phyloP scores from a whole-genome alignment of 1,140 invertebrate genomes.

The Apis florea region DNA sequence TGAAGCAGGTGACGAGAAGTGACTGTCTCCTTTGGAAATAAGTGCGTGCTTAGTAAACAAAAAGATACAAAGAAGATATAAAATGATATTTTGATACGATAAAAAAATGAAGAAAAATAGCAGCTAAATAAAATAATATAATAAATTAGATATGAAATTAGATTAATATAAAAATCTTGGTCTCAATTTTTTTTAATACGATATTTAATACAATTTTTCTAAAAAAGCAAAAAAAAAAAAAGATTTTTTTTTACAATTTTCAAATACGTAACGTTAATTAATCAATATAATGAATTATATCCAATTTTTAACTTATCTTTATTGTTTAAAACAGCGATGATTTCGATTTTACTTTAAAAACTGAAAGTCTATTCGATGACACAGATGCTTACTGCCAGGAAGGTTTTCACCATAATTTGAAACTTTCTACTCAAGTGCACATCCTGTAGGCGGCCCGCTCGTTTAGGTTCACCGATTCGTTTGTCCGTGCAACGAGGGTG shows the following conservation, averaged over 20 bases:
- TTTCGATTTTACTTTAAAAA: slow-evolving; percentile 54
- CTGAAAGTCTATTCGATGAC: slow-evolving; percentile 61
- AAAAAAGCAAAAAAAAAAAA: neutral
- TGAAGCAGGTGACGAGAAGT: slow-evolving; percentile 43
- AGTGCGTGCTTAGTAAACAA: slow-evolving; percentile 5
- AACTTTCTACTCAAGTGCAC: slow-evolving; percentile 70
- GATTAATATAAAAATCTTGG: no score
- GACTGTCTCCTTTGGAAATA: neutral
- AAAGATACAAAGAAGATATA: neutral
- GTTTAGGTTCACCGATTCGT: slow-evolving; percentile 70
- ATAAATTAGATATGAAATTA: neutral
- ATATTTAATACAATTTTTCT: no score
- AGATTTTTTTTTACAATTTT: neutral
- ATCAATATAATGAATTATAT: neutral
- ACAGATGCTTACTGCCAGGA: slow-evolving; percentile 61
- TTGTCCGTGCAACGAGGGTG: slow-evolving; percentile 58
- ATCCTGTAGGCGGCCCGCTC: slow-evolving; percentile 69
- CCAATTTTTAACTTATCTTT: neutral
- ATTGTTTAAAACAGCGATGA: neutral
- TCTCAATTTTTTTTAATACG: no score
- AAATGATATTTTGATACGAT: neutral
- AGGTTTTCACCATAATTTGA: slow-evolving; percentile 72
- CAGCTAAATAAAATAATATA: no score
- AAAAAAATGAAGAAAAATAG: neutral
- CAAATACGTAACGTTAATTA: neutral